Percentiles rank a stretch among this genome's conserved stretches.
These are phyloP conservation scores for Acipenser transmontanus DNA, from an alignment of 2,797 vertebrate species.

Conservation along the genomic window DNA sequence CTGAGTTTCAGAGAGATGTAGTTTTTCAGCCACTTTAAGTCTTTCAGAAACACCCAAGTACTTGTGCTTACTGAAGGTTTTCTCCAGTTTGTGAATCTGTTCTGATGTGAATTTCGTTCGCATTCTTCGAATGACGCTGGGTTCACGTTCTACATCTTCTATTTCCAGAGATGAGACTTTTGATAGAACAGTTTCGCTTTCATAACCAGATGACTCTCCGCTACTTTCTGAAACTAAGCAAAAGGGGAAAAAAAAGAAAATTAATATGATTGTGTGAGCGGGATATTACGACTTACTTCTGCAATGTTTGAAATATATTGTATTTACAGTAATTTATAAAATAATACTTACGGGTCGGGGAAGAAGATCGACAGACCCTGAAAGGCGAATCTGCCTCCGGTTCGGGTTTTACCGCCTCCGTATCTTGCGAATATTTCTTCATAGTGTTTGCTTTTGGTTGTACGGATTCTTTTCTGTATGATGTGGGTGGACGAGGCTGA, in stretches of 20 bases:
- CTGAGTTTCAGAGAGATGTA: slow-evolving; percentile 72
- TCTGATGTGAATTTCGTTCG: slow-evolving; percentile 68
- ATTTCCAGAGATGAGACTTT: slow-evolving; percentile 27
- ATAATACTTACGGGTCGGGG: slow-evolving; percentile 50
- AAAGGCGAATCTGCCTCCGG: slow-evolving; percentile 19
- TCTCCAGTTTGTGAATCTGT: slow-evolving; percentile 65
- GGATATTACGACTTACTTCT: too few species aligned
- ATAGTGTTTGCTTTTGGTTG: slow-evolving; percentile 44
- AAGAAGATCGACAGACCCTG: slow-evolving; percentile 33
- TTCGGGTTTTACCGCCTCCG: slow-evolving; percentile 4
- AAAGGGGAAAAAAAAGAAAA: not conserved
- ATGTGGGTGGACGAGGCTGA: slow-evolving; percentile 55
- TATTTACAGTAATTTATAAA: not conserved
- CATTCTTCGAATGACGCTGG: slow-evolving; percentile 39
- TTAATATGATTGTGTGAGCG: not conserved
- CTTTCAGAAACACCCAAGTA: slow-evolving; percentile 61
- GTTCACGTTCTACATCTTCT: slow-evolving; percentile 47
- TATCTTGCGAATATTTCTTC: slow-evolving; percentile 6
- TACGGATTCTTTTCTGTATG: slow-evolving; percentile 36
- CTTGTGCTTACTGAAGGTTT: slow-evolving; percentile 57
- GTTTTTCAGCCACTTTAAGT: slow-evolving; percentile 54
- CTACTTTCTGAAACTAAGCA: slow-evolving; percentile 50
- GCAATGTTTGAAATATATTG: too few species aligned
- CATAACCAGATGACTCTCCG: slow-evolving; percentile 57
- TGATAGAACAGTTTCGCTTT: slow-evolving; percentile 32